Evolutionary conservation across 2,113 vertebrate genomes (phyloP), one percentile per base, ranked within the genome.

Genomic region (Xenopus laevis): DNA sequence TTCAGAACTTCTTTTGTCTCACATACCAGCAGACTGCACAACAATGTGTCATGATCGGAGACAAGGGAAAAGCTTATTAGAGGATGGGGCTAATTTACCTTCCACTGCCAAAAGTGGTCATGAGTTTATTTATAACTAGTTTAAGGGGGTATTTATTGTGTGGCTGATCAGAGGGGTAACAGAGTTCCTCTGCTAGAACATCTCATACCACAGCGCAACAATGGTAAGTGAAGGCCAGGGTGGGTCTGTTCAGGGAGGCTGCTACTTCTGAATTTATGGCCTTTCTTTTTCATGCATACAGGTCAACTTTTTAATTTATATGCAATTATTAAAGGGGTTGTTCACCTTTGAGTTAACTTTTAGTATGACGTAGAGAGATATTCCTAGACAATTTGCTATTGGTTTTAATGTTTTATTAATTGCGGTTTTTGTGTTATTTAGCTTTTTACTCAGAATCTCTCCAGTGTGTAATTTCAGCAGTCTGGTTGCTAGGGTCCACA

Each of bases 31-130:
- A 79, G 66, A 45, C 68, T 81, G 86, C 74, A 84, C 79, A 86
- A 89, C 82, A 83, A 89, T 79, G 85, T 81, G 89, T 93, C 87
- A 87, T 91, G 89, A 89, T 81, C 89, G 88, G 86, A 82, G 86
- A 90, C 89, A 86, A 82, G 47, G 74, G 81, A 69, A 79, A 79
- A 79, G 83, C 81, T 79, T 3, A 69, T 2, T 33, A 70, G 71
- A 82, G 82, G 78, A 76, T 80, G 74, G 77, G 30, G 74, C 81
- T 59, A 80, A 82, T 89, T 93, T 90, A 95, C 95, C 95, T 93
- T 91, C 44, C 83, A 94, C 92, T 91, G 93, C 94, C 96, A 94
- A 95, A 98, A 94, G 91, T 91, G 95, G 96, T 82, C 94, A 96
- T 94, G 82, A 85, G 86, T 87, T 81, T 94, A 95, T 97, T 97